A percentile compares a stretch with the other conserved stretches of the same genome.
Evolutionary conservation across 1,140 invertebrate genomes (phyloP).

Genomic region (Delia radicum): DNA sequence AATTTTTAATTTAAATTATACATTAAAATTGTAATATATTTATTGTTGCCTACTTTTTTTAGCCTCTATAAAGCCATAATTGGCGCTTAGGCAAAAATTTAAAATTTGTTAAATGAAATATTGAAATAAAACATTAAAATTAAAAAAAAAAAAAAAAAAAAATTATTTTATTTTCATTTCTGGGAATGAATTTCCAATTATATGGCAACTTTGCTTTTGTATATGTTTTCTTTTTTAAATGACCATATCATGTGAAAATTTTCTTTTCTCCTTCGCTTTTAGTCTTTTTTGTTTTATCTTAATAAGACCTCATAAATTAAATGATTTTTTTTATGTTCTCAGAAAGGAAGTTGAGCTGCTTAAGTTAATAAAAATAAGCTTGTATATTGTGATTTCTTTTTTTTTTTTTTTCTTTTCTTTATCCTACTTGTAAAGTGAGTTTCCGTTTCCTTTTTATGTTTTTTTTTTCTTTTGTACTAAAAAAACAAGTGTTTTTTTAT

Average conservation of each 20-base stretch:
- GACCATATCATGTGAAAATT: not conserved
- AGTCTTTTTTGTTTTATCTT: not conserved
- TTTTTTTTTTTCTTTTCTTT: slow-evolving; percentile 6
- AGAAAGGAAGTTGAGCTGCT: slow-evolving; percentile 40
- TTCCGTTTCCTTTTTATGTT: slow-evolving; percentile 21
- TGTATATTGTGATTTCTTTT: not conserved
- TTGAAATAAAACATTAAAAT: too few species aligned
- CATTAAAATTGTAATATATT: too few species aligned
- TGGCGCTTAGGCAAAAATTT: too few species aligned
- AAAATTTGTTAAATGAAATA: too few species aligned
- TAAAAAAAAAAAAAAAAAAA: too few species aligned
- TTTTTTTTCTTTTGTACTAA: not conserved
- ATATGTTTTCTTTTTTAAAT: not conserved
- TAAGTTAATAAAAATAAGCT: slow-evolving; percentile 47
- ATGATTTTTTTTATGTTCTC: slow-evolving; percentile 33
- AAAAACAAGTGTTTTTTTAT: not conserved
- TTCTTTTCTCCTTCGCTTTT: not conserved
- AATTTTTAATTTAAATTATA: too few species aligned
- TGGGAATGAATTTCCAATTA: too few species aligned
- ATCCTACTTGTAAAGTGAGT: not conserved
- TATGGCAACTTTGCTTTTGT: too few species aligned
- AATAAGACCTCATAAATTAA: slow-evolving; percentile 42
- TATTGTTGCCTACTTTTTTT: too few species aligned
- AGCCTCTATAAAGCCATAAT: too few species aligned
- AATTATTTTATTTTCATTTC: too few species aligned